These are phyloP conservation scores for Melitaea cinxia DNA, from an alignment of 1,140 invertebrate genomes.

Conservation along the genomic window DNA sequence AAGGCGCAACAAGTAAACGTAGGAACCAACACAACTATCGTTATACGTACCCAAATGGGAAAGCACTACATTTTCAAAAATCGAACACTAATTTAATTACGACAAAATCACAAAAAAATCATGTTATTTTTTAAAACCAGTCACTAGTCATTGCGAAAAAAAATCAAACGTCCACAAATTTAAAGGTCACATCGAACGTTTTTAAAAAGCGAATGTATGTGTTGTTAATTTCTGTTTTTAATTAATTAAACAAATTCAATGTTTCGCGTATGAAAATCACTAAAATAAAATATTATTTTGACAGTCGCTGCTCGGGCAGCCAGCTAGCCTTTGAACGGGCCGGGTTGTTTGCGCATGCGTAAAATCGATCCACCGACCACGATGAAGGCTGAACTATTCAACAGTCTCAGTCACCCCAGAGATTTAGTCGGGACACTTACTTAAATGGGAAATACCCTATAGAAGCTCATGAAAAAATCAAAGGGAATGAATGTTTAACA, in stretches of 20 bases:
- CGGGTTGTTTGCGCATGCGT: conserved; percentile 55
- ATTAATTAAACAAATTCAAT: neutral
- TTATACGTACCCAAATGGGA: conserved; percentile 45
- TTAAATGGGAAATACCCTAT: conserved; percentile 39
- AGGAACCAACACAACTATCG: conserved; percentile 45
- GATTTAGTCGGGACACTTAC: conserved; percentile 39
- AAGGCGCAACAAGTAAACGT: conserved; percentile 69
- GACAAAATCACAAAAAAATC: conserved; percentile 22
- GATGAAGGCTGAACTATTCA: conserved; percentile 49
- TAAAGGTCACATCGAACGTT: conserved; percentile 6
- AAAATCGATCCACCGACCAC: conserved; percentile 58
- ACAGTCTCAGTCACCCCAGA: conserved; percentile 44
- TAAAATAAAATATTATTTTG: conserved; percentile 64
- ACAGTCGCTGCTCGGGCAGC: conserved; percentile 58
- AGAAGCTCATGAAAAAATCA: conserved; percentile 45
- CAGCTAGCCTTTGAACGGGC: conserved; percentile 67
- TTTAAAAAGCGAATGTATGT: conserved; percentile 9
- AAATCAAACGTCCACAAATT: conserved; percentile 4
- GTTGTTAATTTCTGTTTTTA: conserved; percentile 11
- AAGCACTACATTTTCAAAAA: conserved; percentile 59
- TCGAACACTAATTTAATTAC: conserved; percentile 53
- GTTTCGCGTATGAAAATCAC: conserved; percentile 29
- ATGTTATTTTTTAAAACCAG: conserved; percentile 16
- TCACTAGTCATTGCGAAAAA: conserved; percentile 26
- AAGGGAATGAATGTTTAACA: conserved; percentile 33